Conservation (phyloP, 2,888 invertebrate genomes). For the Drosophila nr. fundita region DNA sequence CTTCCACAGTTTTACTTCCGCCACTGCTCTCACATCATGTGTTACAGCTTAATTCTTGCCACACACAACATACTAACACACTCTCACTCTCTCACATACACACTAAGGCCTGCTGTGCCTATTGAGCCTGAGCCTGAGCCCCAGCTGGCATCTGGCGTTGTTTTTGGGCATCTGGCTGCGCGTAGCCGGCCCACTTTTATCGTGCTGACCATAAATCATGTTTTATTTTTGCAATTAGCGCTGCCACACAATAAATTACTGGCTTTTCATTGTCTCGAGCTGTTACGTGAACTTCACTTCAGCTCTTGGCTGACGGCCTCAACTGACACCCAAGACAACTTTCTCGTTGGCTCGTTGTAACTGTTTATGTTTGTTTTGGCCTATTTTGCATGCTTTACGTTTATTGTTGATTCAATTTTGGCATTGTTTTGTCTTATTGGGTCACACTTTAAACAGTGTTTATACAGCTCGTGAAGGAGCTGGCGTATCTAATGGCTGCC, state of each 20-base stretch:
- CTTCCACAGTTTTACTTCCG: background rate
- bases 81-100: conserved; percentile 6
- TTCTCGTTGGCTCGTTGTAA: background rate
- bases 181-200: conserved; percentile 48
- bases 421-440: conserved; percentile 52
- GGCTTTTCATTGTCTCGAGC: conserved; percentile 74
- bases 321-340: conserved; percentile 6
- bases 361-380: conserved; percentile 38
- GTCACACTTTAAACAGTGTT: conserved; percentile 76
- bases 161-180: conserved; percentile 27
- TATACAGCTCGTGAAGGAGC: conserved; percentile 67
- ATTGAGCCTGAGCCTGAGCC: conserved; percentile 19
- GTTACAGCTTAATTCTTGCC: conserved; percentile 53
- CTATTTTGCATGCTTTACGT: conserved; percentile 63
- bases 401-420: conserved; percentile 68
- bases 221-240: conserved; percentile 78
- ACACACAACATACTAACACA: conserved; percentile 7
- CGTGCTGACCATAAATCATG: conserved; percentile 71
- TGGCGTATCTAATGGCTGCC: conserved; percentile 42
- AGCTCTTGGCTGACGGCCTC: conserved; percentile 15
- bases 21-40: conserved; percentile 42
- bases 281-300: conserved; percentile 36
- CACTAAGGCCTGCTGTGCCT: conserved; percentile 24
- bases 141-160: conserved; percentile 32
- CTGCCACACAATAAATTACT: conserved; percentile 74